Evolutionary conservation across 2,888 invertebrate species (phyloP), one percentile per base, ranked within the genome.

Genomic region (Chalcosyrphus nemorum): DNA sequence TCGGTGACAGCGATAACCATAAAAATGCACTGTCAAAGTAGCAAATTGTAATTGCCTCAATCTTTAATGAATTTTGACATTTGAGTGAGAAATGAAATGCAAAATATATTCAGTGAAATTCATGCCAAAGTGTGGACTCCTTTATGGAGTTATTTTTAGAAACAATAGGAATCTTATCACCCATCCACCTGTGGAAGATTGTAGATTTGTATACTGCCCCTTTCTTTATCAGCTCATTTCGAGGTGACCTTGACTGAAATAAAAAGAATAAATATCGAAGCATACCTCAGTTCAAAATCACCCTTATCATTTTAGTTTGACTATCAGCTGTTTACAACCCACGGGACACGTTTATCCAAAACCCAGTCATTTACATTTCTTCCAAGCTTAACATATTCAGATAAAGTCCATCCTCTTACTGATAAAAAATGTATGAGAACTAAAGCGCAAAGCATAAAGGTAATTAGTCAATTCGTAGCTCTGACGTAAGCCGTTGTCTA

Each of bases 101-200:
- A 43, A 43, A 17, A 17, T 4, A 5, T 6, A 7, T 2, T 6
- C 7, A 2, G 7, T 43, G 43, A n/a, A 38, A 38, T 43, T 17
- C 13, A 17, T 6, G 9, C 5, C 6, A 6, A 17, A 43, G 0
- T 17, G 13, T 19, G 11, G n/a, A n/a, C n/a, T 9, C 35, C 11
- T 27, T 7, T 29, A 3, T 6, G 13, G 4, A 56, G 1, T 6
- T 57, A n/a, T 57, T 57, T 57, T 24, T n/a, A 5, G 24, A 57
- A 57, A 3, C 24, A 11, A 17, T 13, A 11, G 11, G 17, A 61
- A 41, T 61, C 61, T 61, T 45, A 61, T 61, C 61, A 27, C 41
- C 41, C n/a, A 13, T 29, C 43, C 27, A 61, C 61, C 43, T 45
- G 43, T 15, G 43, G 6, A 59, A 43, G 43, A 45, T 61, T 61